phyloP scores from a whole-genome alignment of 2,113 vertebrate species.

The Axis porcinus region DNA sequence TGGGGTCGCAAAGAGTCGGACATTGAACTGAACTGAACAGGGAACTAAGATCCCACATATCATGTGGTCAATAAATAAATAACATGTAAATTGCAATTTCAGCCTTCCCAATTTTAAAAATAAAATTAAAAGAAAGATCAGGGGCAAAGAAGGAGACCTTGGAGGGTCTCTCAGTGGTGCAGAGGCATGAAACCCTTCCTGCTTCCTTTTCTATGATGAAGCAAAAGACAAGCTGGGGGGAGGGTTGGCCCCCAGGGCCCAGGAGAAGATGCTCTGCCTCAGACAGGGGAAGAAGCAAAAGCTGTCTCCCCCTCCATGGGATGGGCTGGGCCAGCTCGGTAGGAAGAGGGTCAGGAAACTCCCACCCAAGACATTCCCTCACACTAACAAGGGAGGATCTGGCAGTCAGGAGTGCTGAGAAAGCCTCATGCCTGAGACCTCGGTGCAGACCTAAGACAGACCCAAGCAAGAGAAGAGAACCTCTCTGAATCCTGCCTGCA shows the following conservation, averaged over 20 bases:
- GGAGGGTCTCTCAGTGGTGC: too few relatives aligned
- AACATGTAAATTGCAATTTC: not conserved
- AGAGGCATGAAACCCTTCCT: too few relatives aligned
- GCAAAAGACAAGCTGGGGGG: not conserved
- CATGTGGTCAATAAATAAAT: not conserved
- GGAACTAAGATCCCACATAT: not conserved
- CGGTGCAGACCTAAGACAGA: not conserved
- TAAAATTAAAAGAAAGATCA: not conserved
- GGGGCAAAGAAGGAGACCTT: not conserved
- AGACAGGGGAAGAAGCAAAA: not conserved
- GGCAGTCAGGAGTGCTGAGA: not conserved
- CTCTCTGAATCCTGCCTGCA: not conserved
- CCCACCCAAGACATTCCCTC: not conserved
- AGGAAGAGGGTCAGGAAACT: not conserved
- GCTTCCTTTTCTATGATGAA: not conserved
- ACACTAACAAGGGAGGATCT: not conserved
- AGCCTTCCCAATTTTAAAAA: not conserved
- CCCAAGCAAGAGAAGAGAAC: not conserved
- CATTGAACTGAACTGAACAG: not conserved
- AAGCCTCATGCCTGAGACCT: rapidly evolving
- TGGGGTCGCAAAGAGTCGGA: not conserved
- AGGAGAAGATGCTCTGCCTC: not conserved
- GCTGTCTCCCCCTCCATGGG: too few relatives aligned
- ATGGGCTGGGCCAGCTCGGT: not conserved
- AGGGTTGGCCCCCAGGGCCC: not conserved